Base-by-base conservation (phyloP, 2,797 vertebrate species). In the Chrosomus eos region DNA sequence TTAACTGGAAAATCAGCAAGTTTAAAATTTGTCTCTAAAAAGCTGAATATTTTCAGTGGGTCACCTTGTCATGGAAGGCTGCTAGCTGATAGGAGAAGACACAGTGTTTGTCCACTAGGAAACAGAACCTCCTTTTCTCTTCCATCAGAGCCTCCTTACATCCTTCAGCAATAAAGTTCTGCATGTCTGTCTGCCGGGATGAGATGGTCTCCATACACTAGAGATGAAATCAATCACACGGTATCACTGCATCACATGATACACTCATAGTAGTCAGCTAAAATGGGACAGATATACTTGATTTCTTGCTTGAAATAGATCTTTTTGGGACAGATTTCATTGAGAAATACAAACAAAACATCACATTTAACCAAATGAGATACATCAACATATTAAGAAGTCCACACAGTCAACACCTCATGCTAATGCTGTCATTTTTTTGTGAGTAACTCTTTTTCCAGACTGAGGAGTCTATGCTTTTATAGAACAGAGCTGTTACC, bases 161-260 rank as follows among this genome's bases (percentile, higher is more conserved):
- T 64, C 96, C 96, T 19, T 97, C 96, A 5, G 95, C 95, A 62
- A 97, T 96, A 62, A 97, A 97, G 77, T 90, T 92, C 91, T 97
- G 96, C 89, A 97, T 96, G 45, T 97, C 96, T 7, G 89, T 95
- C 92, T 97, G 95, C 21, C 96, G 95, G n/a, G 95, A 96, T 1
- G 92, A 96, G 82, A 99, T 95, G 0, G 96, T 97, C 92, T 97
- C 96, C 92, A 99, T 5, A 33, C 94, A 99, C 98, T 99, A 90
- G 76, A 79, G 84, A 51, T 18, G 19, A 71, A 9, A 84, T 45
- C 3, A 53, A 81, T 18, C n/a, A 21, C 31, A 83, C 66, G 19
- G 48, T 16, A 64, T 28, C 40, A 26, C 10, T 31, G 10, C 23
- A 43, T 53, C 3, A 53, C 51, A 85, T 66, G 31, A 82, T 19